Conservation (phyloP, 2,797 vertebrate genomes). For the Neosalanx taihuensis region DNA sequence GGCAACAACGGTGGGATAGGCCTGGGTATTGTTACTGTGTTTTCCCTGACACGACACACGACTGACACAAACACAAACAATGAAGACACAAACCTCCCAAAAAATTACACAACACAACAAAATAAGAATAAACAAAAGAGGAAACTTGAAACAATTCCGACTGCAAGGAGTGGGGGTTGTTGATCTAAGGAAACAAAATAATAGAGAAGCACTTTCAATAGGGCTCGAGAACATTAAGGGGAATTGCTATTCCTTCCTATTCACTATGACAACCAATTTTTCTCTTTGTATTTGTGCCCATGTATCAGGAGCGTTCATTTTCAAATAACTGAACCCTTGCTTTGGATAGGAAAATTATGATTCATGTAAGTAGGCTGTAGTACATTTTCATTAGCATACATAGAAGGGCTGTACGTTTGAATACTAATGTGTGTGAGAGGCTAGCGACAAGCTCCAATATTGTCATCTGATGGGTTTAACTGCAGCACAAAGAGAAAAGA, state of each 20-base stretch:
- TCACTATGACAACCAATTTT: conserved; percentile 26
- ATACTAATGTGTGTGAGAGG: conserved; percentile 62
- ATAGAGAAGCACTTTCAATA: neutral
- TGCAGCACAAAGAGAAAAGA: conserved; percentile 59
- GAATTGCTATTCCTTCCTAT: conserved; percentile 40
- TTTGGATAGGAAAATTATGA: conserved; percentile 34
- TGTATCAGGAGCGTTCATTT: conserved; percentile 37
- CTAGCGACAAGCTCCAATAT: conserved; percentile 58
- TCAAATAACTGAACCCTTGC: conserved; percentile 22
- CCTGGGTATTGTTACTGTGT: conserved; percentile 23
- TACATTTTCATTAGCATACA: conserved; percentile 60
- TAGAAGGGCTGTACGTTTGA: conserved; percentile 47
- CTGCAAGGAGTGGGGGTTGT: conserved; percentile 9
- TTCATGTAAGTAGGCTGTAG: conserved; percentile 18
- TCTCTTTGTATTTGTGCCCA: conserved; percentile 13
- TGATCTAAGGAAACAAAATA: conserved; percentile 5
- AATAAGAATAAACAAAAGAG: neutral
- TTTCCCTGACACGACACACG: conserved; percentile 12
- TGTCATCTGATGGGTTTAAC: conserved; percentile 56
- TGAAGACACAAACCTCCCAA: neutral
- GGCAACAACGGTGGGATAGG: neutral
- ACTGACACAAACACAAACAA: conserved; percentile 7
- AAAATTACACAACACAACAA: neutral
- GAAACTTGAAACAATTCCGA: neutral
- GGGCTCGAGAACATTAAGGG: conserved; percentile 15